Evolutionary conservation across 1,140 invertebrate genomes (phyloP), one percentile per base, ranked within the genome.

Genomic region (Pogonus chalceus): DNA sequence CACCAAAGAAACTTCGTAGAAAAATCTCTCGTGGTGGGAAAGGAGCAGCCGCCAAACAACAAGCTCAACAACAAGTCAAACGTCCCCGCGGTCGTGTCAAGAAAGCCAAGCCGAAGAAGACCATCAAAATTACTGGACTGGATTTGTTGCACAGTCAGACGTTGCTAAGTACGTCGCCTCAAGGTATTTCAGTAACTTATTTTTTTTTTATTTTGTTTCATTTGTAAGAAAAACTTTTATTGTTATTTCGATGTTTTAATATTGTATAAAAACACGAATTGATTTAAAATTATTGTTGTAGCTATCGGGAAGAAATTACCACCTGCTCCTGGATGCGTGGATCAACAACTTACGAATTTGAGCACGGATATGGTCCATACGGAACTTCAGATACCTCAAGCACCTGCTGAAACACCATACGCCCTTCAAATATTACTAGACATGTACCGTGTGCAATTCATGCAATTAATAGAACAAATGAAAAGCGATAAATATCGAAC

Each of bases 91-190:
- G 76, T 23, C 64, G 74, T 58, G 69, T 78, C 9, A 79, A 78
- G 62, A 77, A 75, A 60, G 67, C 71, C 2, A 82, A 79, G 62
- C 72, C 75, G 1, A 84, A 83, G 62, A 83, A 81, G 62, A 62
- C 75, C 4, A 78, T 80, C 22, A 81, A 85, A 70, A 91, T 91
- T 59, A 85, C 84, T 54, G 90, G 91, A 18, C 73, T 96, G 50
- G 92, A 95, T 73, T 72, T 94, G 56, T 71, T 96, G 54, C 92
- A 96, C 68, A 90, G 82, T 62, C 86, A 94, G 69, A 96, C 92
- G 18, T 72, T 96, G 48, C 77, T 92, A 2, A 94, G 90, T 62
- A 95, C 91, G 0, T 78, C 81, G 3, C 79, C 79, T 12, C 79
- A 82, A 71, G 76, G 74, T 76, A 65, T 54, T 57, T 52, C 35